These are phyloP conservation scores for Eupithecia abbreviata DNA, from an alignment of 2,888 invertebrate genomes.

Conservation along the genomic window DNA sequence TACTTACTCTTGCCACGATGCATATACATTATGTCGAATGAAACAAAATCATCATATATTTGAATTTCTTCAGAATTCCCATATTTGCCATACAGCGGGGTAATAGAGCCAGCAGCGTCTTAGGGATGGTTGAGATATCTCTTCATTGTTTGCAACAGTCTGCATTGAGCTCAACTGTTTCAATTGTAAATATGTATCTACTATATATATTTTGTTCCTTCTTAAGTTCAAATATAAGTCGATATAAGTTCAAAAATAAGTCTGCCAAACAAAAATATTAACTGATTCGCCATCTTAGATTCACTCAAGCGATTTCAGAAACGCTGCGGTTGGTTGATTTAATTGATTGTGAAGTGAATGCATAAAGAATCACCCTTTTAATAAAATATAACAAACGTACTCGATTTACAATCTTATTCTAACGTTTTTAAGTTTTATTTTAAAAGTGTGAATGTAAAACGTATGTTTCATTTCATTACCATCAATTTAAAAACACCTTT, in stretches of 20 bases:
- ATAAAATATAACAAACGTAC: constrained; percentile 18
- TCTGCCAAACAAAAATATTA: background rate
- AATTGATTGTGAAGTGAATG: constrained; percentile 36
- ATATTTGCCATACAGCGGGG: too few relatives aligned
- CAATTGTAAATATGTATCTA: too few relatives aligned
- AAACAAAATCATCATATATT: too few relatives aligned
- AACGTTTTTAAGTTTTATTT: constrained; percentile 7
- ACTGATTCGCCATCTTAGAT: background rate
- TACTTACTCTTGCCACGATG: too few relatives aligned
- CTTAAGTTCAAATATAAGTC: too few relatives aligned
- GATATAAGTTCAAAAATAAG: background rate
- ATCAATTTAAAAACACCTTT: constrained; percentile 27
- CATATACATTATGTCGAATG: too few relatives aligned
- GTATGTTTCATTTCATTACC: constrained; percentile 16
- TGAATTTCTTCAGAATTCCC: too few relatives aligned
- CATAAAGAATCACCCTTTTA: background rate
- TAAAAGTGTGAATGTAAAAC: constrained; percentile 14
- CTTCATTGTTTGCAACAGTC: too few relatives aligned
- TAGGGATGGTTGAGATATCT: too few relatives aligned
- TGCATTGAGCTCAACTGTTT: too few relatives aligned
- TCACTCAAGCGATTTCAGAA: constrained; percentile 4
- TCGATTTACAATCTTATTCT: constrained; percentile 19
- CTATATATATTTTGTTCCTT: too few relatives aligned
- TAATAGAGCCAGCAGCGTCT: too few relatives aligned
- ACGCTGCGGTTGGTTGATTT: constrained; percentile 4